Evolutionary conservation across 1,140 invertebrate genomes (phyloP).

Genomic region (Branchinecta lynchi): DNA sequence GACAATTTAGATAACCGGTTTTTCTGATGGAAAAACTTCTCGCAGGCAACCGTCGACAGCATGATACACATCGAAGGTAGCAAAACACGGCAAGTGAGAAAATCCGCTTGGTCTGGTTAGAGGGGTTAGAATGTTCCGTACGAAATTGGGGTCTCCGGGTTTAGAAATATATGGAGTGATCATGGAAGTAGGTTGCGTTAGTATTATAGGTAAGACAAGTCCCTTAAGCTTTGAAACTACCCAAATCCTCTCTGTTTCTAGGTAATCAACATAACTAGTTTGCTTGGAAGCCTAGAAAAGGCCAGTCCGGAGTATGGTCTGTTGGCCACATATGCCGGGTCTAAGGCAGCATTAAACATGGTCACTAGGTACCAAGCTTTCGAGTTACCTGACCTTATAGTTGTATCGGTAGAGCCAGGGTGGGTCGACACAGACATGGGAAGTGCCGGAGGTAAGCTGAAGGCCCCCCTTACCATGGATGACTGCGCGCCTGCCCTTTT

Average conservation of each 20-base stretch:
- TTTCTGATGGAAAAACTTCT: too few species aligned
- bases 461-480: background rate
- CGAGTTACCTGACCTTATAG: background rate
- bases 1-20: too few species aligned
- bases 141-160: too few species aligned
- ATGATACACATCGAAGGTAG: too few species aligned
- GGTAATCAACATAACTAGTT: background rate
- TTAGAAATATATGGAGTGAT: too few species aligned
- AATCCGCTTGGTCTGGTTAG: too few species aligned
- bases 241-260: background rate
- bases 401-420: background rate
- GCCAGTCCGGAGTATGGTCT: background rate
- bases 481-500: background rate
- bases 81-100: too few species aligned
- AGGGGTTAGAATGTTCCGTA: too few species aligned
- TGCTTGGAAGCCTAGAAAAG: background rate
- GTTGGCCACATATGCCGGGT: background rate
- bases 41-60: too few species aligned
- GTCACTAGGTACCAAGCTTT: background rate
- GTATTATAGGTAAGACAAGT: too few species aligned
- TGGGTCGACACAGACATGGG: conserved; percentile 2
- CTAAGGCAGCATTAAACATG: background rate
- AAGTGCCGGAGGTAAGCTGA: background rate
- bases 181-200: too few species aligned
- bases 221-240: too few species aligned